Conservation (phyloP, 2,888 invertebrate species). For the Protophormia terraenovae region DNA sequence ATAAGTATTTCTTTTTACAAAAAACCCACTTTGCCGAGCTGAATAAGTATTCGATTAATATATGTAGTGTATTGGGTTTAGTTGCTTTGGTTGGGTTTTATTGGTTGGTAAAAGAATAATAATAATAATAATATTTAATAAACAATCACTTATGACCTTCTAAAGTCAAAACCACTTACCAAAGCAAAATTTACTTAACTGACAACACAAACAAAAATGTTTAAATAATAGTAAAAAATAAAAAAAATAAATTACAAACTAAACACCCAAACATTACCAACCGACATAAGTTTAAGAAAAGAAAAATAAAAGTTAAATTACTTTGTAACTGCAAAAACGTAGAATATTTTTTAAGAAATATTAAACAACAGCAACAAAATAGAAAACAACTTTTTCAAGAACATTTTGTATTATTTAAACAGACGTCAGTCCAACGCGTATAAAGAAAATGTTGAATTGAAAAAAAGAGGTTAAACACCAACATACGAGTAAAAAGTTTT, state of each 20-base stretch:
- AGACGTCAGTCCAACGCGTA: neutral
- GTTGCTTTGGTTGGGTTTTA: neutral
- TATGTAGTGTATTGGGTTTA: neutral
- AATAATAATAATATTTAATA: slow-evolving; percentile 48
- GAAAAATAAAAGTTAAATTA: slow-evolving; percentile 49
- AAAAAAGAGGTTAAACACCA: slow-evolving; percentile 25
- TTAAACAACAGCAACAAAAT: neutral
- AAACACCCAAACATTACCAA: slow-evolving; percentile 23
- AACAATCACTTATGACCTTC: slow-evolving; percentile 69
- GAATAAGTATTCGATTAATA: neutral
- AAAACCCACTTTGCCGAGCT: slow-evolving; percentile 37
- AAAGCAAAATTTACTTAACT: slow-evolving; percentile 19
- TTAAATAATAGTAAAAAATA: neutral
- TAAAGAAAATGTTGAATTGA: neutral
- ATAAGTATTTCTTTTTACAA: neutral
- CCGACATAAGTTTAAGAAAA: neutral
- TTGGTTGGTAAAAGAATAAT: slow-evolving; percentile 31
- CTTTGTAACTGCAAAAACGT: slow-evolving; percentile 5
- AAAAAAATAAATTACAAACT: slow-evolving; percentile 28
- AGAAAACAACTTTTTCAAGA: slow-evolving; percentile 34
- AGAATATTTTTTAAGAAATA: neutral
- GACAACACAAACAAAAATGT: slow-evolving; percentile 5
- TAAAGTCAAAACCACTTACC: slow-evolving; percentile 61
- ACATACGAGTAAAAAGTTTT: neutral
- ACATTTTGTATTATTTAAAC: neutral